phyloP scores from a whole-genome alignment of 2,113 vertebrate species.

The Abramis brama region DNA sequence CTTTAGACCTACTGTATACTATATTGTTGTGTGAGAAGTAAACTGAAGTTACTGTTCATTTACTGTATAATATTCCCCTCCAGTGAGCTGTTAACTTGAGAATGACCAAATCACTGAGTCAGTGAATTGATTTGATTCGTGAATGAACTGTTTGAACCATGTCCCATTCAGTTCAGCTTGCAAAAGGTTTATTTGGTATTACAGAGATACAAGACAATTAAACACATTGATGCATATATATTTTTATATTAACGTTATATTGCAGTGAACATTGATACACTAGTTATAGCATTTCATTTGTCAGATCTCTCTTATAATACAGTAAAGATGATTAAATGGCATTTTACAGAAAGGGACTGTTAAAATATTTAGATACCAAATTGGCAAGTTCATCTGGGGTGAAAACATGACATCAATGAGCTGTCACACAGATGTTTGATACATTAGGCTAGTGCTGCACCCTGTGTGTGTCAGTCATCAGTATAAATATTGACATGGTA shows the following conservation, averaged over 20 bases:
- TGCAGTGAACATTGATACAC: not conserved
- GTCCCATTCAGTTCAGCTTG: not conserved
- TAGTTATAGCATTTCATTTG: not conserved
- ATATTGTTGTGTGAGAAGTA: not conserved
- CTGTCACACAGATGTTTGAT: not conserved
- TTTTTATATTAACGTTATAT: not conserved
- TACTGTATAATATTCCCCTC: not conserved
- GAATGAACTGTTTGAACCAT: not conserved
- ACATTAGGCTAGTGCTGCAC: not conserved
- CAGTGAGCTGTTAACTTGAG: not conserved
- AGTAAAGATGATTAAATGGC: not conserved
- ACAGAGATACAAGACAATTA: not conserved
- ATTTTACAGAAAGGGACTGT: too few relatives aligned
- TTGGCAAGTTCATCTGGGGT: not conserved
- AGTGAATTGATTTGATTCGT: not conserved
- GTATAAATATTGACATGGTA: slow-evolving; percentile 14
- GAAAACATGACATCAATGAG: not conserved
- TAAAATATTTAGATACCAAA: not conserved
- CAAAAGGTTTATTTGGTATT: not conserved
- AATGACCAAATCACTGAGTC: not conserved
- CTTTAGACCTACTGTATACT: not conserved
- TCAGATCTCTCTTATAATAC: not conserved
- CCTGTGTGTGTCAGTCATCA: slow-evolving; percentile 1
- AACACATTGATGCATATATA: not conserved
- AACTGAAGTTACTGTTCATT: not conserved